A percentile compares a stretch with the other conserved stretches of the same genome.
Evolutionary conservation across 2,888 invertebrate genomes (phyloP).

Genomic region (Chrysopilus asiliformis): DNA sequence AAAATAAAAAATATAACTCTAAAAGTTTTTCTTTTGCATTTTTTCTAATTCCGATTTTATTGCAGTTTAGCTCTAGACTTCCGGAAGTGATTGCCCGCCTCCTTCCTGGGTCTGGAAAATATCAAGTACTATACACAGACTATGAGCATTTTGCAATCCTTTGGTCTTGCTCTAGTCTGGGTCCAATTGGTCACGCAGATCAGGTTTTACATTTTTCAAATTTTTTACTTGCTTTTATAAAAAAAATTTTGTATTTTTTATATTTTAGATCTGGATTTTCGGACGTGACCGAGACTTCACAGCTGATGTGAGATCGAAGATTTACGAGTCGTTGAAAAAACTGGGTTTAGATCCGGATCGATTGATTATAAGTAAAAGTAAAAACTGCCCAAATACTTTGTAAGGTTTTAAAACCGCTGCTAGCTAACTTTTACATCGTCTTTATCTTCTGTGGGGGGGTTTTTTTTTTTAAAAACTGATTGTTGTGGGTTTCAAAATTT

Average conservation of each 20-base stretch:
- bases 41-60: no score
- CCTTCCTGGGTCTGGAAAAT: conserved; percentile 57
- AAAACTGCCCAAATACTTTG: conserved; percentile 40
- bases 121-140: conserved; percentile 58
- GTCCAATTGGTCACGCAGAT: conserved; percentile 41
- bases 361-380: conserved; percentile 55
- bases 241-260: no score
- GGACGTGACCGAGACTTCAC: conserved; percentile 51
- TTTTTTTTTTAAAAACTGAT: no score
- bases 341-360: conserved; percentile 53
- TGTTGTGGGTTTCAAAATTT: no score
- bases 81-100: conserved; percentile 52
- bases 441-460: no score
- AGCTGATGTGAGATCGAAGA: conserved; percentile 46
- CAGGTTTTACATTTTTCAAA: no score
- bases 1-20: no score
- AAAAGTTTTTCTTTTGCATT: no score
- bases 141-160: conserved; percentile 56
- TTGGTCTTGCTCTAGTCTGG: conserved; percentile 59
- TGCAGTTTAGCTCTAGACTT: conserved; percentile 45
- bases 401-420: conserved; percentile 13
- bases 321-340: conserved; percentile 48
- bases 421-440: no score
- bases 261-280: conserved; percentile 62
- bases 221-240: no score